Percentiles rank a stretch among this genome's conserved stretches.
These are phyloP conservation scores for Astyanax mexicanus DNA, from an alignment of 2,797 vertebrate species.

Conservation along the genomic window DNA sequence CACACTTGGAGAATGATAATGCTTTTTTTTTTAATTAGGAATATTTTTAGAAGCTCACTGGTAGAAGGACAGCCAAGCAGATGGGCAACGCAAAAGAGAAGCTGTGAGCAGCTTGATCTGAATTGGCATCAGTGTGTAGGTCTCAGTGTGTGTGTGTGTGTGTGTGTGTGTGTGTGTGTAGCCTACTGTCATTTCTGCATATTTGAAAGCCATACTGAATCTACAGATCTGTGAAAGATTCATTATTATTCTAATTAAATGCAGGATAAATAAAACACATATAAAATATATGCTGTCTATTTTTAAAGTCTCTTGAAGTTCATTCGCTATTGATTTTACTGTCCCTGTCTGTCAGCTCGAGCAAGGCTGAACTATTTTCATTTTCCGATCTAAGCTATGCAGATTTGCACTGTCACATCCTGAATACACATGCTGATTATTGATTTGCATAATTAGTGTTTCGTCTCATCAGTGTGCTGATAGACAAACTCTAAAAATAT, in stretches of 20 bases:
- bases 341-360: neutral
- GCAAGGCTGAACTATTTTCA: neutral
- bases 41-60: conserved; percentile 47
- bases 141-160: conserved; percentile 14
- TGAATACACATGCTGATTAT: conserved; percentile 29
- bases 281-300: neutral
- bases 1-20: conserved; percentile 21
- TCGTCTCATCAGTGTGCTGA: conserved; percentile 26
- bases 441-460: conserved; percentile 35
- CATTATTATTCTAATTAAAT: neutral
- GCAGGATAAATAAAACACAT: neutral
- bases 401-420: neutral
- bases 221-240: neutral
- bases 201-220: neutral
- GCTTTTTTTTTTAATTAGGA: conserved; percentile 46
- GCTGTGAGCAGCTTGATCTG: conserved; percentile 25
- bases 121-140: neutral
- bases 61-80: conserved; percentile 43
- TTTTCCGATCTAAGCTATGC: conserved; percentile 5
- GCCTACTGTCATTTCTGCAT: neutral
- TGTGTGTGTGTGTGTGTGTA: conserved; percentile 7
- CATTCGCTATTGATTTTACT: neutral
- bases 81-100: conserved; percentile 41
- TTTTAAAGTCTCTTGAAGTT: neutral
- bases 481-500: conserved; percentile 27